Evolutionary conservation across 2,888 invertebrate genomes (phyloP).

Genomic region (Carpatolechia fugitivella): DNA sequence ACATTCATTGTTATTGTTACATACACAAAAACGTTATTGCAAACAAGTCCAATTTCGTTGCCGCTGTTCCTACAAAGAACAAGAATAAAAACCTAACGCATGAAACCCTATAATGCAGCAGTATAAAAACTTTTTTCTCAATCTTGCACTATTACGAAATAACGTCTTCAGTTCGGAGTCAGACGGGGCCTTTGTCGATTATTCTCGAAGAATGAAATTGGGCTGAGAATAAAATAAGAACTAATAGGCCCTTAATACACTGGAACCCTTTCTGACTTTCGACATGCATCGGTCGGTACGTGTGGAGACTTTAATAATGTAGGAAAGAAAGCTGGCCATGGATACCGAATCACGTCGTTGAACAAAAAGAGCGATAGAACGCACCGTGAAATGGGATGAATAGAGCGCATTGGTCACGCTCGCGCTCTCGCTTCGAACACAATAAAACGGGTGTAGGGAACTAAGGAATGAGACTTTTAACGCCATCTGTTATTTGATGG

Average conservation of each 20-base stretch:
- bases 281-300: background rate
- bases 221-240: slow-evolving; percentile 52
- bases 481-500: slow-evolving; percentile 41
- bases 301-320: background rate
- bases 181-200: slow-evolving; percentile 63
- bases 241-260: slow-evolving; percentile 8
- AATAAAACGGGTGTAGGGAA: slow-evolving; percentile 20
- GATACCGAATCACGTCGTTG: background rate
- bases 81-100: slow-evolving; percentile 40
- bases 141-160: slow-evolving; percentile 27
- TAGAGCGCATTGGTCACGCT: slow-evolving; percentile 24
- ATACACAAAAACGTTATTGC: slow-evolving; percentile 12
- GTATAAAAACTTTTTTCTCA: slow-evolving; percentile 42
- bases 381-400: slow-evolving; percentile 24
- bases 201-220: slow-evolving; percentile 66
- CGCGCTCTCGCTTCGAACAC: slow-evolving; percentile 10
- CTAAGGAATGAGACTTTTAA: slow-evolving; percentile 34
- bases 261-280: background rate
- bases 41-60: slow-evolving; percentile 17
- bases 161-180: slow-evolving; percentile 53
- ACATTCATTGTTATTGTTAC: slow-evolving; percentile 27
- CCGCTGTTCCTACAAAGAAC: slow-evolving; percentile 22
- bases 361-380: background rate
- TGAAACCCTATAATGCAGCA: slow-evolving; percentile 46
- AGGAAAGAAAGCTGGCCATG: slow-evolving; percentile 3